phyloP scores from a whole-genome alignment of 2,113 vertebrate species.

The Halcyon senegalensis region DNA sequence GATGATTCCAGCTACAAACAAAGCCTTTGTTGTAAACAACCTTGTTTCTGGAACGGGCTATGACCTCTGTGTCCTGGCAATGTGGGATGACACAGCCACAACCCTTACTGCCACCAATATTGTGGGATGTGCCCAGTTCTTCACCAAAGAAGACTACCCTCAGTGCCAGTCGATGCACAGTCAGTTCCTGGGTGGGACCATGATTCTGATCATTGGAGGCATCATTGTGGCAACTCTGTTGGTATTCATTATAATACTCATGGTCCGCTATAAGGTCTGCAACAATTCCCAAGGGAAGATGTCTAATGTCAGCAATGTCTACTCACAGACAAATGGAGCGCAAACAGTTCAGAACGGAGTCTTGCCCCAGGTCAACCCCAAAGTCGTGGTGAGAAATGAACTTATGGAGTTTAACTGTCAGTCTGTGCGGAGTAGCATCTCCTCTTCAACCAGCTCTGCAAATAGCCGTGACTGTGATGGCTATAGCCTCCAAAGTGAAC shows the following conservation, averaged over 20 bases:
- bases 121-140: conserved; percentile 93
- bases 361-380: conserved; percentile 81
- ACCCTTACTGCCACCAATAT: conserved; percentile 96
- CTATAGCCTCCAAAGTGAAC: conserved; percentile 81
- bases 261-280: conserved; percentile 95
- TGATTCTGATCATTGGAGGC: conserved; percentile 96
- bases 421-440: conserved; percentile 87
- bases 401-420: conserved; percentile 90
- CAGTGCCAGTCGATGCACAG: conserved; percentile 94
- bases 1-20: conserved; percentile 95
- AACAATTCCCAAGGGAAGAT: conserved; percentile 85
- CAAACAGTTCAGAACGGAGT: conserved; percentile 82
- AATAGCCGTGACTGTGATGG: conserved; percentile 83
- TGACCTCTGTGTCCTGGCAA: conserved; percentile 94
- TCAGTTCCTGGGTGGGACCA: conserved; percentile 93
- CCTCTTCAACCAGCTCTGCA: conserved; percentile 86
- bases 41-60: conserved; percentile 94
- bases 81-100: conserved; percentile 95
- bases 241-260: conserved; percentile 94
- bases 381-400: conserved; percentile 88
- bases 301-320: conserved; percentile 86
- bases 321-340: conserved; percentile 91
- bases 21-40: conserved; percentile 94
- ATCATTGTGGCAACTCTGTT: conserved; percentile 94
- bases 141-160: conserved; percentile 90